These are phyloP conservation scores for Trachelus stipa DNA, from an alignment of 2,888 invertebrate genomes.

Conservation along the genomic window DNA sequence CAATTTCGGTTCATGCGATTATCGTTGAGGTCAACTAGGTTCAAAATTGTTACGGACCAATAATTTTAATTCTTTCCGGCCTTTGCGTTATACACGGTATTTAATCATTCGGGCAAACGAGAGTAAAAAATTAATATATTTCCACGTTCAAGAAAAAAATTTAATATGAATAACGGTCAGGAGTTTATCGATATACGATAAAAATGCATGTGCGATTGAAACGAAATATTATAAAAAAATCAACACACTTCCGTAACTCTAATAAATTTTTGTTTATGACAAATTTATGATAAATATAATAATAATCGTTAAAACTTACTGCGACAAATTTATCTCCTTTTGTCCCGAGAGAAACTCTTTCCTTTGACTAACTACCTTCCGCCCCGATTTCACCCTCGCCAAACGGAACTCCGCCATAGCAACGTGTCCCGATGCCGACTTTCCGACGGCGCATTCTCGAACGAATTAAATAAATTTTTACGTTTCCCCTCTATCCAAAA, in stretches of 20 bases:
- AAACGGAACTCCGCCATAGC: neutral
- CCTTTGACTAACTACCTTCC: conserved; percentile 22
- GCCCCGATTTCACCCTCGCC: neutral
- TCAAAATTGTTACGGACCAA: neutral
- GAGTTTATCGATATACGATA: too few species aligned
- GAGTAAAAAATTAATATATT: neutral
- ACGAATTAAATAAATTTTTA: conserved; percentile 16
- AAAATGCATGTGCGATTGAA: too few species aligned
- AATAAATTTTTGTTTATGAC: neutral
- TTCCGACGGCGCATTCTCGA: conserved; percentile 55
- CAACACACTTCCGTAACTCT: neutral
- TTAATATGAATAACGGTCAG: too few species aligned
- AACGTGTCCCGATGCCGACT: conserved; percentile 50
- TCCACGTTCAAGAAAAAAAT: too few species aligned
- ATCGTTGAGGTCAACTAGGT: neutral
- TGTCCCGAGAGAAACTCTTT: neutral
- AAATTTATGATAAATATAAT: neutral
- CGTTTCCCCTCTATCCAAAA: neutral
- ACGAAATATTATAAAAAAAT: too few species aligned
- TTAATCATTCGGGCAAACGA: neutral
- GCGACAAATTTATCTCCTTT: neutral
- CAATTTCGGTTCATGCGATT: neutral
- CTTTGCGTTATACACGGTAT: neutral
- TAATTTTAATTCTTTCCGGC: neutral
- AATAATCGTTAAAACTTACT: neutral